Percentiles rank a stretch among this genome's conserved stretches.
Evolutionary conservation across 1,140 invertebrate genomes (phyloP).

Genomic region (Akabosia matsudoensis): DNA sequence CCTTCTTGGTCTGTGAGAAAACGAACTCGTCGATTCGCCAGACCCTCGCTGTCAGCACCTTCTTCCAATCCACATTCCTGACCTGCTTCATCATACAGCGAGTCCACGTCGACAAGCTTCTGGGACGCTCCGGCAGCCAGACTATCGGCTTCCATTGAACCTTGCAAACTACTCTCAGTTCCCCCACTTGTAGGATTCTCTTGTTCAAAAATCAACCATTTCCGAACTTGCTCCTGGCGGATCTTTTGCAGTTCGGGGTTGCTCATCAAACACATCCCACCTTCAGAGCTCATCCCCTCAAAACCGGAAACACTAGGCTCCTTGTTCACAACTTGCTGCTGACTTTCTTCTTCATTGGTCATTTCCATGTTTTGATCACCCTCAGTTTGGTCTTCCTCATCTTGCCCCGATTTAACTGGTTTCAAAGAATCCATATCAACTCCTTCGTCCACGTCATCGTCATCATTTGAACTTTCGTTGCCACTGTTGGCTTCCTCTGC

Average conservation of each 20-base stretch:
- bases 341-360: too few species aligned
- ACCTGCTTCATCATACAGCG: slow-evolving; percentile 12
- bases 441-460: too few species aligned
- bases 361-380: too few species aligned
- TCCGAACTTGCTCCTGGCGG: slow-evolving; percentile 26
- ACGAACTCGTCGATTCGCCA: slow-evolving; percentile 24
- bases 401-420: too few species aligned
- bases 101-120: slow-evolving; percentile 25
- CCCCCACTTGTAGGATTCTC: not conserved
- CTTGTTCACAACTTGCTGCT: too few species aligned
- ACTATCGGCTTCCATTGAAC: not conserved
- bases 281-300: too few species aligned
- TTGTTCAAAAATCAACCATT: slow-evolving; percentile 31
- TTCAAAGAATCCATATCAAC: too few species aligned
- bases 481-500: not conserved
- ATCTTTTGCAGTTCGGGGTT: slow-evolving; percentile 35
- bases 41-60: not conserved
- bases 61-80: not conserved
- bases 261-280: slow-evolving; percentile 8
- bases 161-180: slow-evolving; percentile 7
- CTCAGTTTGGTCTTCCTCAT: too few species aligned
- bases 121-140: not conserved
- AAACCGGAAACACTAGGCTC: too few species aligned
- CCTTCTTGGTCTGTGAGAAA: slow-evolving; percentile 35
- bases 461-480: too few species aligned